Evolutionary conservation across 2,888 invertebrate genomes (phyloP), one percentile per base, ranked within the genome.

Genomic region (Zeuzera pyrina): DNA sequence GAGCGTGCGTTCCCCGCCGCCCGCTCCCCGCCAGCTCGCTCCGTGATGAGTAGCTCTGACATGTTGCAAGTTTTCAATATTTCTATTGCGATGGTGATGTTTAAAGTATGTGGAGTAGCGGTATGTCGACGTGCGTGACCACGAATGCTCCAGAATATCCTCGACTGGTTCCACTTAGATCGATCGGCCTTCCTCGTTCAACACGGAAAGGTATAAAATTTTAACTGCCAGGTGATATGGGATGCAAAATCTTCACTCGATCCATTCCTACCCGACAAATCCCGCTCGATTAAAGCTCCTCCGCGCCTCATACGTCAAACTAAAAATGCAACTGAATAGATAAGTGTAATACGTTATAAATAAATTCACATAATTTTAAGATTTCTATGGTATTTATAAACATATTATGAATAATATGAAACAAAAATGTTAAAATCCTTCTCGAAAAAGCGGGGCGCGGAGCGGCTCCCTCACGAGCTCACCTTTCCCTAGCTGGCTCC

Each of bases 161-260:
- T 74, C 73, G 73, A 70, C 73, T 74, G 74, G 74, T 71, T 66
- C 77, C 76, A 78, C 76, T 76, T 81, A 79, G 78, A 60, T 73
- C 77, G 70, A 70, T 77, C 78, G 77, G 79, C 81, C 79, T 71
- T 67, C 74, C 78, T 79, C 79, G 79, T 77, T 81, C 79, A 70
- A 70, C 78, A 76, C 77, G 81, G 81, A 83, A 81, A 83, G 81
- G 81, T 83, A 83, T 83, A 83, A 83, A 83, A 83, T 83, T 77
- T 57, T 57, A 71, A 74, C 65, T 68, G 81, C 77, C 78, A 78
- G 79, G 81, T 83, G 81, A 83, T 83, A 83, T 83, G 81, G 81
- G 81, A 83, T 83, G 81, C 81, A 73, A 72, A 57, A 65, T 71
- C 55, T 65, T 72, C 69, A 76, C 70, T 73, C 59, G 59, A 59